Conservation (phyloP, 2,797 vertebrate genomes). For the Myripristis jacobus region DNA sequence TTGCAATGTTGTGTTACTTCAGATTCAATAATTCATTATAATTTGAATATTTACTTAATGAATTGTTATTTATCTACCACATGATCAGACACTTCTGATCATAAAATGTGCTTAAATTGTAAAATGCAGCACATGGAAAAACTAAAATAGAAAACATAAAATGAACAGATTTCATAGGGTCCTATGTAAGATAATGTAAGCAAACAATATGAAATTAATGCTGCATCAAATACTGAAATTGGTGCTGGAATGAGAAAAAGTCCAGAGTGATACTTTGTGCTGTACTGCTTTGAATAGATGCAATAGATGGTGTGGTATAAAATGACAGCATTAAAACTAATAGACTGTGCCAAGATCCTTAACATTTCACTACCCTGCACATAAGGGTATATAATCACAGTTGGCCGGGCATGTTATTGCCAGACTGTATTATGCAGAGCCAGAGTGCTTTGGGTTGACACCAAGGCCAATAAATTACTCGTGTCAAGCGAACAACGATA, state of each 20-base stretch:
- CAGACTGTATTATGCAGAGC: neutral
- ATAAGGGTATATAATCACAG: neutral
- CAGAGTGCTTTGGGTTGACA: neutral
- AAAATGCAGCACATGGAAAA: too few relatives aligned
- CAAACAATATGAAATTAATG: neutral
- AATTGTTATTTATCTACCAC: too few relatives aligned
- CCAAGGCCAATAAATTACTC: neutral
- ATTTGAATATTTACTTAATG: too few relatives aligned
- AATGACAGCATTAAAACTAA: neutral
- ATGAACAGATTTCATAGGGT: too few relatives aligned
- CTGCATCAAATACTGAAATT: neutral
- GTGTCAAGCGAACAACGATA: neutral
- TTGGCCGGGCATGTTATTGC: neutral
- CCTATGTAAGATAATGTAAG: too few relatives aligned
- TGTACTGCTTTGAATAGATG: neutral
- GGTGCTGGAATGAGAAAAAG: neutral
- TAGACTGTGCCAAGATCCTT: neutral
- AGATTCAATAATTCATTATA: too few relatives aligned
- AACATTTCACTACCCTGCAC: neutral
- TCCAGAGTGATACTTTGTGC: neutral
- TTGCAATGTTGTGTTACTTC: too few relatives aligned
- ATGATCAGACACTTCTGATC: too few relatives aligned
- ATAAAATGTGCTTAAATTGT: too few relatives aligned
- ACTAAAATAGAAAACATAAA: too few relatives aligned
- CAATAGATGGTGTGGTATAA: too few relatives aligned